These are phyloP conservation scores for Cremastobaeus sp. DNA, from an alignment of 2,888 invertebrate species.

Conservation along the genomic window DNA sequence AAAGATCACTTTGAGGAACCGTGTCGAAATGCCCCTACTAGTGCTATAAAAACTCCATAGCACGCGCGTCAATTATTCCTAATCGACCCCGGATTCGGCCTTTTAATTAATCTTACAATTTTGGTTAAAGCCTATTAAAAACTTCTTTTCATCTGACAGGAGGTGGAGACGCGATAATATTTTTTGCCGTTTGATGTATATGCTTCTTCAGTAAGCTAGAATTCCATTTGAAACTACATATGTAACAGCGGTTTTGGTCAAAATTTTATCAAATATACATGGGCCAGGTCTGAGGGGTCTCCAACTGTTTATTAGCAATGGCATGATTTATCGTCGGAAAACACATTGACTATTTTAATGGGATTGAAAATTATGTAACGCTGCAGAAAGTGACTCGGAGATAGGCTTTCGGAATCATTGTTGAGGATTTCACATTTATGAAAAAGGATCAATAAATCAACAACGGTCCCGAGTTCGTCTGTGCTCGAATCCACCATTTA, in stretches of 20 bases:
- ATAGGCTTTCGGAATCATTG: too few relatives aligned
- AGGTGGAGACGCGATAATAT: constrained; percentile 56
- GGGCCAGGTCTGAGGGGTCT: not conserved
- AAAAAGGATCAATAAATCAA: not conserved
- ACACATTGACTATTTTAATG: too few relatives aligned
- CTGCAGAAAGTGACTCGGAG: too few relatives aligned
- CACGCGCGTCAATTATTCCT: constrained; percentile 62
- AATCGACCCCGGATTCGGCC: constrained; percentile 60
- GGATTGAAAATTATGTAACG: too few relatives aligned
- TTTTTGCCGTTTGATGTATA: constrained; percentile 59
- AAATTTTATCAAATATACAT: constrained; percentile 44
- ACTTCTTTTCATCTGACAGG: constrained; percentile 57
- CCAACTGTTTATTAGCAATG: constrained; percentile 40
- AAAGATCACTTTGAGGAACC: constrained; percentile 44
- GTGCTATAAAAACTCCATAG: constrained; percentile 53
- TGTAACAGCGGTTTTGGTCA: constrained; percentile 48
- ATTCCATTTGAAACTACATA: constrained; percentile 56
- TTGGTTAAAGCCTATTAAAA: constrained; percentile 54
- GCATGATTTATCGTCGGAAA: constrained; percentile 51
- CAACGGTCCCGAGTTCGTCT: not conserved
- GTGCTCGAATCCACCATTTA: constrained; percentile 36
- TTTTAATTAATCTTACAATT: constrained; percentile 60
- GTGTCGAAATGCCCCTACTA: constrained; percentile 58
- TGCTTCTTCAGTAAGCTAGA: constrained; percentile 61
- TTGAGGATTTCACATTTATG: too few relatives aligned